Conservation (phyloP, 1,140 invertebrate species). For the Caenorhabditis latens region DNA sequence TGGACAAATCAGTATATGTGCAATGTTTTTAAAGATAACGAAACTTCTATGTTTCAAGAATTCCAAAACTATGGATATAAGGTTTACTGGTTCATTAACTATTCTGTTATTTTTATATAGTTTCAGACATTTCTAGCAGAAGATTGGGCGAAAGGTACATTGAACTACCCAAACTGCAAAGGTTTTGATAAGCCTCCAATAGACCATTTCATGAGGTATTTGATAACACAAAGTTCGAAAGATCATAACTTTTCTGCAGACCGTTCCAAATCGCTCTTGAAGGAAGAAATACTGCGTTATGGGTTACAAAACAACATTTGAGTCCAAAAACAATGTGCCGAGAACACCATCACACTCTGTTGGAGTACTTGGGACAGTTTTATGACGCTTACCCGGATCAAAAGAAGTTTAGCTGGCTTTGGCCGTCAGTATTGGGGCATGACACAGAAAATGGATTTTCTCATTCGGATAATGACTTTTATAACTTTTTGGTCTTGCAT, state of each 20-base stretch:
- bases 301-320: conserved; percentile 7
- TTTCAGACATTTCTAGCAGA: conserved; percentile 63
- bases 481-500: conserved; percentile 41
- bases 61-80: conserved; percentile 26
- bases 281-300: background rate
- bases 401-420: conserved; percentile 62
- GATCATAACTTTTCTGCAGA: background rate
- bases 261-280: conserved; percentile 57
- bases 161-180: conserved; percentile 66
- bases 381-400: conserved; percentile 58
- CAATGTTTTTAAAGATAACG: conserved; percentile 41
- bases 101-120: background rate
- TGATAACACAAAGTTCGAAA: background rate
- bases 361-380: conserved; percentile 61
- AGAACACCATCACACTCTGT: conserved; percentile 25
- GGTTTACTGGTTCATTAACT: background rate
- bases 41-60: conserved; percentile 1
- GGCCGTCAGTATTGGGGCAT: conserved; percentile 55
- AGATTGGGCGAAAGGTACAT: conserved; percentile 63
- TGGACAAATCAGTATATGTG: conserved; percentile 12
- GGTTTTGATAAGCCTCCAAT: conserved; percentile 62
- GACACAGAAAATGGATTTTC: conserved; percentile 48
- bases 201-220: conserved; percentile 63
- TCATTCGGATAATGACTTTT: conserved; percentile 54
- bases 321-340: conserved; percentile 24